A percentile compares a stretch with the other conserved stretches of the same genome.
Evolutionary conservation across 1,140 invertebrate species (phyloP).

Genomic region (Campoletis sonorensis): DNA sequence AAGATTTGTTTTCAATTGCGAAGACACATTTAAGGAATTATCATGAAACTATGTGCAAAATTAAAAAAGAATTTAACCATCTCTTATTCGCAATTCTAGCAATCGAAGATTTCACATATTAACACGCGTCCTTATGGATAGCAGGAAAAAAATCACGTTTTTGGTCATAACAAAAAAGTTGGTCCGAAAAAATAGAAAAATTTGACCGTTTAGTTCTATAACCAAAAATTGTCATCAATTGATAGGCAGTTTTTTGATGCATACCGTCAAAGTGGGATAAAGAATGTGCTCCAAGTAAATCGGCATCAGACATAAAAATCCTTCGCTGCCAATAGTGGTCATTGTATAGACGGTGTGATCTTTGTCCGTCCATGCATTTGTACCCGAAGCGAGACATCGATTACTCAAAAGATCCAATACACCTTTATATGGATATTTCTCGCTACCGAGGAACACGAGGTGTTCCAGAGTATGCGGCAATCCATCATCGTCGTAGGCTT

Average conservation of each 20-base stretch:
- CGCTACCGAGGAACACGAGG: conserved; percentile 93
- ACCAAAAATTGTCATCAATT: no score
- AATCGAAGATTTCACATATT: no score
- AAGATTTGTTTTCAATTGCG: no score
- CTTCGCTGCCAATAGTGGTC: conserved; percentile 90
- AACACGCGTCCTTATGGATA: no score
- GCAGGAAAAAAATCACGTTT: no score
- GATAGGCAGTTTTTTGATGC: background rate
- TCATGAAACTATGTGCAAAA: no score
- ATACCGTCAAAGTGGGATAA: conserved; percentile 87
- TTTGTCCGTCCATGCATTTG: conserved; percentile 90
- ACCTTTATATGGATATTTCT: conserved; percentile 93
- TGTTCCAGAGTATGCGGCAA: conserved; percentile 95
- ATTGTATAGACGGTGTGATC: conserved; percentile 95
- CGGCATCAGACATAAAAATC: conserved; percentile 91
- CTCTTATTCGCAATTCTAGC: no score
- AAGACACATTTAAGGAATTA: no score
- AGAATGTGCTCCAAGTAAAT: conserved; percentile 95
- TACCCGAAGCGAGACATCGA: conserved; percentile 91
- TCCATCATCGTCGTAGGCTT: conserved; percentile 94
- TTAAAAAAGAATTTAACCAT: no score
- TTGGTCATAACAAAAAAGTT: no score
- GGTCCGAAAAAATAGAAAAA: no score
- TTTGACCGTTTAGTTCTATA: no score
- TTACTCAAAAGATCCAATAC: conserved; percentile 92